A percentile compares a stretch with the other conserved stretches of the same genome.
phyloP scores from a whole-genome alignment of 2,888 invertebrate species.

The Ashinkailepas kermadecensis region DNA sequence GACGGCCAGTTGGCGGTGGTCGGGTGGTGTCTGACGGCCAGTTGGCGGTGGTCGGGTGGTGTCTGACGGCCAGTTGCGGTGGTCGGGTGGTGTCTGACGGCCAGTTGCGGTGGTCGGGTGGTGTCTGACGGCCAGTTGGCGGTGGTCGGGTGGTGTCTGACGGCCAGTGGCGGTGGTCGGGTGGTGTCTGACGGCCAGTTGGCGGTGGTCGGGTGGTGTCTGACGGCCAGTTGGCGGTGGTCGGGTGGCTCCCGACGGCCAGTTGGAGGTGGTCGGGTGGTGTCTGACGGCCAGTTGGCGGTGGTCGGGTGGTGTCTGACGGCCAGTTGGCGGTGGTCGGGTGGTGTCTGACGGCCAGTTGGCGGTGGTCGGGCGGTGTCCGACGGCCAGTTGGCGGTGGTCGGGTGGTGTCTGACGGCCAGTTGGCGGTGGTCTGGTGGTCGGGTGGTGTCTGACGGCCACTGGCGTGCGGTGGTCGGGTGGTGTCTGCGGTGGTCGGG shows the following conservation, averaged over 20 bases:
- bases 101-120: not conserved
- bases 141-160: too few species aligned
- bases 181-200: too few species aligned
- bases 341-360: not conserved
- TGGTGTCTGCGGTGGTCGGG: not conserved
- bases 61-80: too few species aligned
- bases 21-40: too few species aligned
- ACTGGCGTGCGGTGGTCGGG: not conserved
- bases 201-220: not conserved
- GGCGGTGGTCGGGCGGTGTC: not conserved
- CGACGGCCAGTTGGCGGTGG: not conserved
- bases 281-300: too few species aligned
- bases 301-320: too few species aligned
- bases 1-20: not conserved
- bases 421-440: too few species aligned
- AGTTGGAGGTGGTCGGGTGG: too few species aligned
- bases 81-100: not conserved
- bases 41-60: too few species aligned
- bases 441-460: too few species aligned
- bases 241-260: not conserved
- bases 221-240: not conserved
- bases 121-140: not conserved
- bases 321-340: not conserved
- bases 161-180: too few species aligned
- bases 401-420: too few species aligned